phyloP scores from a whole-genome alignment of 2,888 invertebrate species.

The Nesidiocoris tenuis region DNA sequence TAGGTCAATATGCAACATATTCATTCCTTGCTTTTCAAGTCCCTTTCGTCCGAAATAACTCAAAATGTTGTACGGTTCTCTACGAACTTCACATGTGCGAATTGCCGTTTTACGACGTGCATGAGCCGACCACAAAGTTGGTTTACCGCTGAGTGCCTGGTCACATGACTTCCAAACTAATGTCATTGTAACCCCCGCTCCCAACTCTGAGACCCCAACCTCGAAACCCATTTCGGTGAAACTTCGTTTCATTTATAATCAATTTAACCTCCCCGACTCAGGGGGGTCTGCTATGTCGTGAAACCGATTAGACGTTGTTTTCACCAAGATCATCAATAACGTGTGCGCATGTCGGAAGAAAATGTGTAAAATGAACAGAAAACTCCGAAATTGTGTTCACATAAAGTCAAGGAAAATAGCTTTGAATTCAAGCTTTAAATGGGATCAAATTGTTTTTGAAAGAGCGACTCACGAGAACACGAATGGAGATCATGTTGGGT shows the following conservation, averaged over 20 bases:
- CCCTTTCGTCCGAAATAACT: no score
- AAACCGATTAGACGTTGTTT: not conserved
- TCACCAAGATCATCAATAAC: not conserved
- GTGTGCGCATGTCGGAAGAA: no score
- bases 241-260: not conserved
- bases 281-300: not conserved
- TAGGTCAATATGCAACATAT: no score
- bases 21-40: no score
- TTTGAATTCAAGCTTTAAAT: no score
- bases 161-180: not conserved
- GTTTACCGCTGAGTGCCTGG: not conserved
- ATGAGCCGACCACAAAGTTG: not conserved
- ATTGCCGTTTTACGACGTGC: no score
- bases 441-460: no score
- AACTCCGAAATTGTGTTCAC: no score
- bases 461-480: slow-evolving; percentile 37
- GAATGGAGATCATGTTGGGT: slow-evolving; percentile 42
- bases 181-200: not conserved
- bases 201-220: not conserved
- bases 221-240: not conserved
- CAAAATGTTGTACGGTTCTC: no score
- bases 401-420: no score
- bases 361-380: no score
- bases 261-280: not conserved
- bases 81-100: no score